phyloP scores from a whole-genome alignment of 2,888 invertebrate species.

The Octodonta nipae region DNA sequence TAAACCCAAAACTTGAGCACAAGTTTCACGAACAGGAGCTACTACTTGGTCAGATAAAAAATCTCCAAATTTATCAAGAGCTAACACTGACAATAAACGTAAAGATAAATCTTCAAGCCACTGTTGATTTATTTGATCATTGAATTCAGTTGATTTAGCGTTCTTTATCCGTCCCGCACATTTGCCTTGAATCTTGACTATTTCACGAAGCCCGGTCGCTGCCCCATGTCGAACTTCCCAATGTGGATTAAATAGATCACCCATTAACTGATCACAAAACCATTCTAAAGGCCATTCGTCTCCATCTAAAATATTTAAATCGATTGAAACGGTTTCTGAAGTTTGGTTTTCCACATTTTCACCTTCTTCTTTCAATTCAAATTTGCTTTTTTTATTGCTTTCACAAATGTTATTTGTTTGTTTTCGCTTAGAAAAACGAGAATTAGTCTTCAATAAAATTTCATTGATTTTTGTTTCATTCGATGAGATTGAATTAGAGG shows the following conservation, averaged over 20 bases:
- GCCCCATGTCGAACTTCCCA: constrained; percentile 95
- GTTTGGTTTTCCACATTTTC: too few species aligned
- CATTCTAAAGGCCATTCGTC: constrained; percentile 80
- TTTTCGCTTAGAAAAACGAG: too few species aligned
- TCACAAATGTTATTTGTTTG: too few species aligned
- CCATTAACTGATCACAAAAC: constrained; percentile 70
- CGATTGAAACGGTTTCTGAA: constrained; percentile 53
- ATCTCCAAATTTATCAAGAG: constrained; percentile 91
- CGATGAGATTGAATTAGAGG: too few species aligned
- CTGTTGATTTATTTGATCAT: neutral
- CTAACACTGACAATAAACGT: constrained; percentile 77
- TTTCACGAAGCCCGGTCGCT: constrained; percentile 79
- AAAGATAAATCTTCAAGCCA: constrained; percentile 76
- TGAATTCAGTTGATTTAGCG: constrained; percentile 40
- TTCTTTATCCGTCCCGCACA: constrained; percentile 59
- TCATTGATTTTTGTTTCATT: too few species aligned
- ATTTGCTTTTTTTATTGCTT: too few species aligned
- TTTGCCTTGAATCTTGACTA: constrained; percentile 59
- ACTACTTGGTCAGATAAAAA: constrained; percentile 94
- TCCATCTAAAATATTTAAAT: constrained; percentile 38
- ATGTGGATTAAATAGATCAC: constrained; percentile 72
- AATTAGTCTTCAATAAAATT: too few species aligned
- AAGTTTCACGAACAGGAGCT: constrained; percentile 93
- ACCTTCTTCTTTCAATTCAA: too few species aligned
- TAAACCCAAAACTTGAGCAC: constrained; percentile 83